Conservation (phyloP, 2,113 vertebrate species). For the Spea bombifrons region DNA sequence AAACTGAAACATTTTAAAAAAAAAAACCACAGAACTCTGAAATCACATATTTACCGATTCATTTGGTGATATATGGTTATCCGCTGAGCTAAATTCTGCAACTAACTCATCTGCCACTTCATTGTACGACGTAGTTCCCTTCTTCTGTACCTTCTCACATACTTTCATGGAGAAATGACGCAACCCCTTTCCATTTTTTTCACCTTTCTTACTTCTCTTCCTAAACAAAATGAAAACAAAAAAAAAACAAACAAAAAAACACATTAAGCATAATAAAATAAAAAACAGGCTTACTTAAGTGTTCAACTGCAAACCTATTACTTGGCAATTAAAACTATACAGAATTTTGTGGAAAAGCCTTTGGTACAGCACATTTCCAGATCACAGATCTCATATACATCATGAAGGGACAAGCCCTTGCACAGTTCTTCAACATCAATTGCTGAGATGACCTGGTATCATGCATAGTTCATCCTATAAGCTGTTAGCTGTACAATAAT, state of each 20-base stretch:
- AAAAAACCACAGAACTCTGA: background rate
- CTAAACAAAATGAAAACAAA: constrained; percentile 59
- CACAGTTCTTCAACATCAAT: no score
- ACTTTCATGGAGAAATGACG: constrained; percentile 99
- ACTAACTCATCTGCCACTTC: constrained; percentile 97
- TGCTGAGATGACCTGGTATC: no score
- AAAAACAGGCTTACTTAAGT: no score
- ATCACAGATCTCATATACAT: no score
- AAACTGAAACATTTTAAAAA: no score
- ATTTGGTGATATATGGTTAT: constrained; percentile 92
- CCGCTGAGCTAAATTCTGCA: constrained; percentile 93
- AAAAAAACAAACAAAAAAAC: background rate
- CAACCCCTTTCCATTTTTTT: constrained; percentile 97
- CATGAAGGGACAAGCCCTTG: no score
- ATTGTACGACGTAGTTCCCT: constrained; percentile 96
- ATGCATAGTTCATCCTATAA: no score
- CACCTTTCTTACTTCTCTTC: constrained; percentile 94
- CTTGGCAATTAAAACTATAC: no score
- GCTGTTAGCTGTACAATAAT: no score
- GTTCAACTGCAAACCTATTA: no score
- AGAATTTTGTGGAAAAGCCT: no score
- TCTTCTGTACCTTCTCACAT: constrained; percentile 97
- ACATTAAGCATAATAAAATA: background rate
- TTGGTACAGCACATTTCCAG: no score
- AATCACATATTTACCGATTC: constrained; percentile 79